Conservation (phyloP, 2,113 vertebrate genomes). For the Cnemophilus loriae region DNA sequence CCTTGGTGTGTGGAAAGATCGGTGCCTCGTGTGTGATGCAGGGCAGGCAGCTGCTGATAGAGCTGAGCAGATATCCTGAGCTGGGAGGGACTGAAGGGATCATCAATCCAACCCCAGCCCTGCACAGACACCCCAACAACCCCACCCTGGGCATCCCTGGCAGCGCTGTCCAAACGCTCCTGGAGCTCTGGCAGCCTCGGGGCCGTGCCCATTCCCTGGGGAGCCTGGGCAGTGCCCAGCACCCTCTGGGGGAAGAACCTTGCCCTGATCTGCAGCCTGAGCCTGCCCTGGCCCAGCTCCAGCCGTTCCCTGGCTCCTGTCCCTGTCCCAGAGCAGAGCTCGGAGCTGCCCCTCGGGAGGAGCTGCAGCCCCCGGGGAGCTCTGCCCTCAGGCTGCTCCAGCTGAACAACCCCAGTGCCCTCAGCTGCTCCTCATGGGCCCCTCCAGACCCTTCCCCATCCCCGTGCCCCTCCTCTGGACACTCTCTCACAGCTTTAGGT, state of each 20-base stretch:
- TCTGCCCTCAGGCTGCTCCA: background rate
- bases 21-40: rapidly evolving
- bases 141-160: background rate
- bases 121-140: background rate
- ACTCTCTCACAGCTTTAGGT: background rate
- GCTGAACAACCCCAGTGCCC: background rate
- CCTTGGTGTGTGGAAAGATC: rapidly evolving
- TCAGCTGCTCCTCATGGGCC: background rate
- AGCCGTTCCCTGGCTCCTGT: background rate
- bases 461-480: background rate
- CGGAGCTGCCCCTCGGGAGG: background rate
- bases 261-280: background rate
- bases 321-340: background rate
- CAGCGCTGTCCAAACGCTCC: background rate
- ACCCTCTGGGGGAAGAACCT: background rate
- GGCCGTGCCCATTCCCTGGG: background rate
- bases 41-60: background rate
- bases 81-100: background rate
- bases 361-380: background rate
- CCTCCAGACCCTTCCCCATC: background rate
- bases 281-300: background rate
- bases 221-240: background rate
- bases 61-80: background rate
- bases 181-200: background rate
- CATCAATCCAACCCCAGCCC: background rate